phyloP scores from a whole-genome alignment of 2,113 vertebrate genomes.

The Centropus unirufus region DNA sequence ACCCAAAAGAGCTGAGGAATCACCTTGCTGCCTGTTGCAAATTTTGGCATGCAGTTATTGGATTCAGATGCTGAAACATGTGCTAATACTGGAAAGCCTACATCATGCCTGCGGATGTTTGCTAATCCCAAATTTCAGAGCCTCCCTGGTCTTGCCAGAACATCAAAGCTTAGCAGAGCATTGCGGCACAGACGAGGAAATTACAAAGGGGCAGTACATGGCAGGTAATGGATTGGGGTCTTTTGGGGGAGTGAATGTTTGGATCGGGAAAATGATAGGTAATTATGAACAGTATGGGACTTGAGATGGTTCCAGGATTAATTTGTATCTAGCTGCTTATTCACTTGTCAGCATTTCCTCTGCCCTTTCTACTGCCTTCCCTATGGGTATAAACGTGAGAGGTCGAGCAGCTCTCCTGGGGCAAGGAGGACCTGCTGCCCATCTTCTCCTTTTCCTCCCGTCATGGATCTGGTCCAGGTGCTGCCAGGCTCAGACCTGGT shows the following conservation, averaged over 20 bases:
- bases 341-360: background rate
- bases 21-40: background rate
- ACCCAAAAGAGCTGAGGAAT: background rate
- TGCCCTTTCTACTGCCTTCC: background rate
- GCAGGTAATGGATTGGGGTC: slow-evolving; percentile 56
- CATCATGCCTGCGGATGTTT: slow-evolving; percentile 41
- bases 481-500: accelerated
- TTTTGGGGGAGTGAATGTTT: slow-evolving; percentile 5
- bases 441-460: background rate
- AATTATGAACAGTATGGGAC: background rate
- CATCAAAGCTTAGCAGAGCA: slow-evolving; percentile 13
- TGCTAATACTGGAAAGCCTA: background rate
- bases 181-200: slow-evolving; percentile 16
- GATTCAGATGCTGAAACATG: slow-evolving; percentile 18
- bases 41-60: background rate
- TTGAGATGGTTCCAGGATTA: slow-evolving; percentile 20
- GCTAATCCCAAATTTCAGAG: slow-evolving; percentile 54
- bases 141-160: slow-evolving; percentile 30
- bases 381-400: background rate
- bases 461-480: background rate
- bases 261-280: background rate
- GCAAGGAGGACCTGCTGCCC: background rate
- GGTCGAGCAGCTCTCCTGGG: accelerated
- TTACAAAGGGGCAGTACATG: background rate
- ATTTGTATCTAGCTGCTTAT: background rate